phyloP scores from a whole-genome alignment of 2,113 vertebrate species.

The Pelmatolapia mariae region DNA sequence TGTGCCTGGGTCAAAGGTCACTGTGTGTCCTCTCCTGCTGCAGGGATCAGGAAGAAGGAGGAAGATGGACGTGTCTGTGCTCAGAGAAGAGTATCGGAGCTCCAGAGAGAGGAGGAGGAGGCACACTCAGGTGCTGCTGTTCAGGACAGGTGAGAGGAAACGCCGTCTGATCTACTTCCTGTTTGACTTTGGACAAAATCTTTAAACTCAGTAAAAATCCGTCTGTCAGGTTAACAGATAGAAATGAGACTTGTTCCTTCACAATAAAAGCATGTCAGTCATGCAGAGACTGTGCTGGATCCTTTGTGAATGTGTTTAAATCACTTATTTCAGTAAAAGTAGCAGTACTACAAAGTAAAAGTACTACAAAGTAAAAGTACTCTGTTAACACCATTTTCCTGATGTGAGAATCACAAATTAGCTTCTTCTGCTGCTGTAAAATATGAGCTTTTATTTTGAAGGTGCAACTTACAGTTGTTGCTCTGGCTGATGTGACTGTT shows the following conservation, averaged over 20 bases:
- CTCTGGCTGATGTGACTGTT: neutral
- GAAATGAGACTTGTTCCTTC: neutral
- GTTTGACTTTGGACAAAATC: neutral
- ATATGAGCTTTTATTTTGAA: neutral
- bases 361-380: neutral
- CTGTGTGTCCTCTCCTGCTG: neutral
- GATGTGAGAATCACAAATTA: rapidly evolving
- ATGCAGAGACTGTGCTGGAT: rapidly evolving
- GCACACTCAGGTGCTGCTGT: conserved; percentile 67
- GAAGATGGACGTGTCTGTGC: conserved; percentile 75
- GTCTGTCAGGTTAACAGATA: neutral
- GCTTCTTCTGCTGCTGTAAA: neutral
- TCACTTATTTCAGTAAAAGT: neutral
- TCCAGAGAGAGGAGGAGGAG: conserved; percentile 71
- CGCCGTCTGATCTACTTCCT: neutral
- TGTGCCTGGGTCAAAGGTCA: neutral
- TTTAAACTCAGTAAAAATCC: neutral
- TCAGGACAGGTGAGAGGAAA: conserved; percentile 71
- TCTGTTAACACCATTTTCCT: neutral
- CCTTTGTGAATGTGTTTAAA: neutral
- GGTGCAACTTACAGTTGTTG: rapidly evolving
- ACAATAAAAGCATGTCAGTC: neutral
- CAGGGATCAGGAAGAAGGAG: conserved; percentile 2
- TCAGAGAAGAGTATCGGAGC: conserved; percentile 76
- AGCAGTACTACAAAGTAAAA: neutral